A percentile compares a stretch with the other conserved stretches of the same genome.
phyloP scores from a whole-genome alignment of 2,113 vertebrate species.

The Ceyx cyanopectus region DNA sequence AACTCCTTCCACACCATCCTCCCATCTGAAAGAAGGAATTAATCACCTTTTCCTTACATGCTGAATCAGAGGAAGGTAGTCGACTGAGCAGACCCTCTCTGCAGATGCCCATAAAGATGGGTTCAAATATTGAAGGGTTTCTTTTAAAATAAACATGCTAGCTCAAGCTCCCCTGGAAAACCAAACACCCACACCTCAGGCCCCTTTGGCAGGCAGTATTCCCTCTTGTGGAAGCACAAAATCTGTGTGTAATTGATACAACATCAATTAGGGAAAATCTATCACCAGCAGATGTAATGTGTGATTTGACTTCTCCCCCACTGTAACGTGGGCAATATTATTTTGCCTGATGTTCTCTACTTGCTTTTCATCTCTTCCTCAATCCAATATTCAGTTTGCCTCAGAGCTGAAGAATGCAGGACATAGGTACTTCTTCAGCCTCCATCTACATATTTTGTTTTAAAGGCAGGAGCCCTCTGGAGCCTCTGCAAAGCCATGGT shows the following conservation, averaged over 20 bases:
- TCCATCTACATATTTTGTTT: background rate
- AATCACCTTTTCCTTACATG: background rate
- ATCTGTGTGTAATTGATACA: background rate
- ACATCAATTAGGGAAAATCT: background rate
- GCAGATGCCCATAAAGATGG: background rate
- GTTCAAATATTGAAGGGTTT: background rate
- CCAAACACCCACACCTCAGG: background rate
- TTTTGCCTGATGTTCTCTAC: background rate
- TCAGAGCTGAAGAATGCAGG: background rate
- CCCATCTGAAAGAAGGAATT: background rate
- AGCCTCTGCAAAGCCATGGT: background rate
- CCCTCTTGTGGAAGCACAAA: background rate
- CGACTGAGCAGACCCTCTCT: background rate
- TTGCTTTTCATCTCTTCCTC: background rate
- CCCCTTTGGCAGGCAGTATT: background rate
- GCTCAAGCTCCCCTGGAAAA: background rate
- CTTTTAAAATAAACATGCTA: background rate
- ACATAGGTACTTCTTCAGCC: background rate
- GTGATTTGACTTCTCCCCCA: background rate
- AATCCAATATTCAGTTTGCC: background rate
- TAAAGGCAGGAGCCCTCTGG: background rate
- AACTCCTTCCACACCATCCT: conserved; percentile 4
- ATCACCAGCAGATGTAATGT: background rate
- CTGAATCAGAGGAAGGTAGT: background rate
- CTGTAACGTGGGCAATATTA: background rate